Percentiles rank a stretch among this genome's conserved stretches.
phyloP scores from a whole-genome alignment of 2,797 vertebrate species.

The Spheniscus humboldti region DNA sequence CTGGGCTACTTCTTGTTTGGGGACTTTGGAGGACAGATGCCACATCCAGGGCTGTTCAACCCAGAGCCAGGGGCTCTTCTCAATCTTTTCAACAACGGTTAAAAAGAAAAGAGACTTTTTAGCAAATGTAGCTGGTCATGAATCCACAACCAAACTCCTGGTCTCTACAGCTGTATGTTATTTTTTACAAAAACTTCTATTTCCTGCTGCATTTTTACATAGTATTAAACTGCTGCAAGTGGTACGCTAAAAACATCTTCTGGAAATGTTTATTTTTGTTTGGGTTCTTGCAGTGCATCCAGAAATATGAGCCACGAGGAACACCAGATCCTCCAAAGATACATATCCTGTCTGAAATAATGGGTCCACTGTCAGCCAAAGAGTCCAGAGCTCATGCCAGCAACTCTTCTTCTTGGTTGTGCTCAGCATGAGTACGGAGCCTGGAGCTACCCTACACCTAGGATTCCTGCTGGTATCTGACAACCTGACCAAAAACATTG shows the following conservation, averaged over 20 bases:
- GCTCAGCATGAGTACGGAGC: rapidly evolving
- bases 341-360: neutral
- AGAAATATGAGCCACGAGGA: neutral
- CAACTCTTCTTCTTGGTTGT: neutral
- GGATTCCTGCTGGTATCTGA: neutral
- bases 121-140: neutral
- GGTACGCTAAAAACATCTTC: neutral
- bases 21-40: too few species aligned
- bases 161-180: neutral
- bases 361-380: neutral
- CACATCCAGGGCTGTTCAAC: too few species aligned
- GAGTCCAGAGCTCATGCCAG: neutral
- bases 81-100: neutral
- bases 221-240: neutral
- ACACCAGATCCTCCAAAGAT: neutral
- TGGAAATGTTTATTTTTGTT: neutral
- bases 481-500: neutral
- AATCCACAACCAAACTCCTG: neutral
- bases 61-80: neutral
- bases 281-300: neutral
- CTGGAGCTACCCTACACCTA: neutral
- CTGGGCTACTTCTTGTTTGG: too few species aligned
- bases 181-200: neutral
- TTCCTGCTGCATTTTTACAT: neutral
- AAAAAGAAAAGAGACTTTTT: neutral